Percentiles rank a stretch among this genome's conserved stretches.
Conservation (phyloP, 92 coral and sea anemone genomes). For the Galaxea fascicularis region DNA sequence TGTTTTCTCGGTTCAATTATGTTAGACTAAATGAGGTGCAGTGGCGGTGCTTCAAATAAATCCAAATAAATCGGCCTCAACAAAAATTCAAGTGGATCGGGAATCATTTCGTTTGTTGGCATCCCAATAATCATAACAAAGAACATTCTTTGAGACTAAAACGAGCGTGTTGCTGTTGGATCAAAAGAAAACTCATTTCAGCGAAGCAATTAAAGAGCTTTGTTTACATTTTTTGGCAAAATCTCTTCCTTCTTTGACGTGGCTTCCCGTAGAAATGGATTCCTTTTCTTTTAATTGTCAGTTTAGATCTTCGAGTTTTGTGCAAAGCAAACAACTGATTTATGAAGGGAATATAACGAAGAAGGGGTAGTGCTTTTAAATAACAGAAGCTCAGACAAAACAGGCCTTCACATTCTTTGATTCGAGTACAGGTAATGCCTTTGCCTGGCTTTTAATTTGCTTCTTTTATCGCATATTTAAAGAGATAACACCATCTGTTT, state of each 20-base stretch:
- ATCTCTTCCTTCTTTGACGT: slow-evolving; percentile 6
- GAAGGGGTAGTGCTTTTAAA: not conserved
- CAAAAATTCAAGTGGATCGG: not conserved
- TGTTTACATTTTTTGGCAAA: slow-evolving; percentile 12
- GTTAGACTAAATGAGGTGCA: not conserved
- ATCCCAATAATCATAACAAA: not conserved
- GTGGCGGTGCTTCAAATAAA: slow-evolving; percentile 1
- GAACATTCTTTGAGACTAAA: not conserved
- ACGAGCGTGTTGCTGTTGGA: not conserved
- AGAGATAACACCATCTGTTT: slow-evolving; percentile 22
- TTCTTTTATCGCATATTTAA: not conserved
- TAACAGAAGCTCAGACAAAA: not conserved
- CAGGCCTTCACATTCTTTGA: not conserved
- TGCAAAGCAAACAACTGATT: slow-evolving; percentile 15
- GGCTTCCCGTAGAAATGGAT: slow-evolving; percentile 16
- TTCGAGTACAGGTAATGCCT: not conserved
- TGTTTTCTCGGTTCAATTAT: not conserved
- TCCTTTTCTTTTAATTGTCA: slow-evolving; percentile 20
- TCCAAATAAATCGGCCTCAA: not conserved
- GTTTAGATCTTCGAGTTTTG: not conserved
- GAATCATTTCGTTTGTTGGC: not conserved
- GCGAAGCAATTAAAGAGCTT: not conserved
- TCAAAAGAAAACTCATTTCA: not conserved
- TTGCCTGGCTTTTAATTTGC: not conserved
- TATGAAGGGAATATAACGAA: not conserved